Conservation (phyloP, 1,140 invertebrate genomes). For the Aphidius ervi region DNA sequence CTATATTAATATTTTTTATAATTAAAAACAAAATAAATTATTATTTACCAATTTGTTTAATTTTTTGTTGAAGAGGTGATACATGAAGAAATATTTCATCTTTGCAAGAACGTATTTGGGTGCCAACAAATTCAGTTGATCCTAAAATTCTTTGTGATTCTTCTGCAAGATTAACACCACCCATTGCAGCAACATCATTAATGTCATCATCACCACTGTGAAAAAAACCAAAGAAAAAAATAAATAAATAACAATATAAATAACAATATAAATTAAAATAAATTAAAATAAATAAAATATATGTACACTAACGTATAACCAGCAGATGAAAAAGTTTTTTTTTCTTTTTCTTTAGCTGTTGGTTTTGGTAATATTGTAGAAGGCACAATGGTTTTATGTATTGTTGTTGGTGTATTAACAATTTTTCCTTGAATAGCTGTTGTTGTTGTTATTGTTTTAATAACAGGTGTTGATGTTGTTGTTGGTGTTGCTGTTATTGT, state of each 20-base stretch:
- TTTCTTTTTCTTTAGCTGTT: conserved; percentile 61
- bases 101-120: conserved; percentile 92
- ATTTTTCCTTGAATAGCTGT: conserved; percentile 41
- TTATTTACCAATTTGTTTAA: conserved; percentile 68
- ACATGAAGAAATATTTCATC: conserved; percentile 88
- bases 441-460: conserved; percentile 39
- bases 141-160: conserved; percentile 93
- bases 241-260: background rate
- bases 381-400: conserved; percentile 52
- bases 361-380: conserved; percentile 47
- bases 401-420: conserved; percentile 41
- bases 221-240: conserved; percentile 20
- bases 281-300: background rate
- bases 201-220: conserved; percentile 86
- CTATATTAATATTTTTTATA: background rate
- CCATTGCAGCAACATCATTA: conserved; percentile 98
- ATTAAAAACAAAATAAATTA: conserved; percentile 11
- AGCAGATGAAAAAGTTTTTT: conserved; percentile 58
- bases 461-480: conserved; percentile 30
- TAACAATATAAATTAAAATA: conserved; percentile 8
- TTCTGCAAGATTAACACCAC: conserved; percentile 96
- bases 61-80: conserved; percentile 69
- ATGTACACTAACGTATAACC: conserved; percentile 50
- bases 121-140: conserved; percentile 91
- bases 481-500: conserved; percentile 36